Conservation (phyloP, 2,113 vertebrate species). For the Cervus canadensis region DNA sequence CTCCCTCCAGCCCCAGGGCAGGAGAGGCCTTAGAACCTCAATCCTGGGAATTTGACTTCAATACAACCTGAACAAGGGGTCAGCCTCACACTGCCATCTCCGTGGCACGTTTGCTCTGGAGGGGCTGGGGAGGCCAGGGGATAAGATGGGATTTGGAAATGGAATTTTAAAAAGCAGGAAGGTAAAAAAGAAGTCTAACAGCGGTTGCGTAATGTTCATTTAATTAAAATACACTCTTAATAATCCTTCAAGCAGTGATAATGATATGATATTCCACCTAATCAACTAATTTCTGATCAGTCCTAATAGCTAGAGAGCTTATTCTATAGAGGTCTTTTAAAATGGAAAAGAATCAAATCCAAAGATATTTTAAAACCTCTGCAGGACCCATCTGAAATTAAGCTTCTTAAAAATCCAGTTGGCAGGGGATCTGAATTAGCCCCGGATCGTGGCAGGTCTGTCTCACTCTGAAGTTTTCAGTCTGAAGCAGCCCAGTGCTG, state of each 20-base stretch:
- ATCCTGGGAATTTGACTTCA: rapidly evolving
- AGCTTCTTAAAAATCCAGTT: constrained; percentile 45
- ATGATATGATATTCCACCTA: background rate
- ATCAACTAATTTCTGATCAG: constrained; percentile 50
- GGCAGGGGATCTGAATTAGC: constrained; percentile 14
- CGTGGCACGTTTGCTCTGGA: rapidly evolving
- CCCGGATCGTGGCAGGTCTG: background rate
- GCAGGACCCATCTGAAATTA: constrained; percentile 36
- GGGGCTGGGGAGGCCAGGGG: background rate
- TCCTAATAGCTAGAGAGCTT: constrained; percentile 16
- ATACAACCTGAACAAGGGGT: background rate
- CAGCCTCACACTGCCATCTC: background rate
- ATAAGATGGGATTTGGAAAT: background rate
- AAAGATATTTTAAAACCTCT: constrained; percentile 47
- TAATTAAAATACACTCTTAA: constrained; percentile 22
- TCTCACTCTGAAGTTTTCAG: background rate
- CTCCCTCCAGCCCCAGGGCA: background rate
- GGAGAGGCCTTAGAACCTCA: no score
- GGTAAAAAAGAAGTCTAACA: background rate
- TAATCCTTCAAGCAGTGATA: constrained; percentile 22
- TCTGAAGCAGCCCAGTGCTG: background rate
- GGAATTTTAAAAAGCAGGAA: background rate
- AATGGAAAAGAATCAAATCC: constrained; percentile 40
- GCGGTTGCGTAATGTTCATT: background rate
- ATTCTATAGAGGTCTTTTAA: background rate